Evolutionary conservation across 2,113 vertebrate species (phyloP).

Genomic region (Myotis brandtii): DNA sequence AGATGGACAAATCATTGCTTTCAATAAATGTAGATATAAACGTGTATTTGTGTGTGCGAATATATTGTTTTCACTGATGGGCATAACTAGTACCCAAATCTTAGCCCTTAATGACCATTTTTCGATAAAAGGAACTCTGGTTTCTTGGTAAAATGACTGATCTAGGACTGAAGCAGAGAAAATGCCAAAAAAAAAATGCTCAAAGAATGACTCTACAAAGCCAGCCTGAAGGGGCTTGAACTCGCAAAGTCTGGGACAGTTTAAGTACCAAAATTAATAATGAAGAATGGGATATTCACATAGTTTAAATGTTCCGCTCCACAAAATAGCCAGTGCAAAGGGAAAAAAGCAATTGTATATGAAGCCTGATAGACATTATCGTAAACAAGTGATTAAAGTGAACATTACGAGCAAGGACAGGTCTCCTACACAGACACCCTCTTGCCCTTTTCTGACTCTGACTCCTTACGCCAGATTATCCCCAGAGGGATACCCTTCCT

Average conservation of each 20-base stretch:
- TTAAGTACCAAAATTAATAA: background rate
- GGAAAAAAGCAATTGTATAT: background rate
- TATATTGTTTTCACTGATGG: constrained; percentile 11
- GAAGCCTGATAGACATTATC: background rate
- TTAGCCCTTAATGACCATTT: background rate
- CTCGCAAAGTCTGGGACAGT: background rate
- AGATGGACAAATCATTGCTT: background rate
- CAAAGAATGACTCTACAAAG: background rate
- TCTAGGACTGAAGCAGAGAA: background rate
- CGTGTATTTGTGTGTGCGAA: background rate
- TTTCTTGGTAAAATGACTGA: background rate
- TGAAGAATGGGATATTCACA: background rate
- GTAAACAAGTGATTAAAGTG: background rate
- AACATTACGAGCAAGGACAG: background rate
- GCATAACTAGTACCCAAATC: background rate
- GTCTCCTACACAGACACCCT: background rate
- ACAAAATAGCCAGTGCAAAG: background rate
- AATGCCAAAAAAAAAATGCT: background rate
- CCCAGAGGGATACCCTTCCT: background rate
- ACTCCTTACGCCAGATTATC: background rate
- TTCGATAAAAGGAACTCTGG: constrained; percentile 6
- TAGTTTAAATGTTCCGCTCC: background rate
- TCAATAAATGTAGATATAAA: background rate
- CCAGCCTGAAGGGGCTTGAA: background rate
- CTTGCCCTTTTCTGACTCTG: background rate